A percentile compares a stretch with the other conserved stretches of the same genome.
These are phyloP conservation scores for Oeneis ivallda DNA, from an alignment of 2,888 invertebrate species.

Conservation along the genomic window DNA sequence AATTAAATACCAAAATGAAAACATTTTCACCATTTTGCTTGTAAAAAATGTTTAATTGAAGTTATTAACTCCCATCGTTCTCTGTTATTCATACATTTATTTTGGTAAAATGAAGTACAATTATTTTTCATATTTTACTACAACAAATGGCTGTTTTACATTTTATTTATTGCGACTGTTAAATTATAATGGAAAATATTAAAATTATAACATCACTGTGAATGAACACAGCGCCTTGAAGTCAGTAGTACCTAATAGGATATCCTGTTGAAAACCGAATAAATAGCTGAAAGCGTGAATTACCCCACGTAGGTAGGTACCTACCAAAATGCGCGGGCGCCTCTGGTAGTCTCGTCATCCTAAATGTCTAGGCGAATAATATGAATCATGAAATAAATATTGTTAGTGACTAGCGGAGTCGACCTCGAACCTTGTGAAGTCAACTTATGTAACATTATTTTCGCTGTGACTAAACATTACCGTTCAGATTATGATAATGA, in stretches of 20 bases:
- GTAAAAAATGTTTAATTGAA: too few relatives aligned
- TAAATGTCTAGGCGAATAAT: conserved; percentile 39
- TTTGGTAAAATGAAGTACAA: too few relatives aligned
- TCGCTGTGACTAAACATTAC: conserved; percentile 48
- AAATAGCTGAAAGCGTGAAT: conserved; percentile 9
- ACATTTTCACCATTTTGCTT: too few relatives aligned
- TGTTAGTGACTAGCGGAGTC: conserved; percentile 40
- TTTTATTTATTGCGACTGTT: too few relatives aligned
- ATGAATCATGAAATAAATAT: conserved; percentile 58
- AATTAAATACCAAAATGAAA: too few relatives aligned
- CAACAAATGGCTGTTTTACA: too few relatives aligned
- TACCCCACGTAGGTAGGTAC: conserved; percentile 3
- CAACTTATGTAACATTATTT: conserved; percentile 49
- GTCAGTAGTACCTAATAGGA: not conserved
- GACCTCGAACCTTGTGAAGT: conserved; percentile 52
- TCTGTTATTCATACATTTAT: too few relatives aligned
- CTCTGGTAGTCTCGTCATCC: conserved; percentile 31
- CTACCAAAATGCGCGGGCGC: conserved; percentile 33
- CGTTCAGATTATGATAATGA: conserved; percentile 50
- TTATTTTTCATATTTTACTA: too few relatives aligned
- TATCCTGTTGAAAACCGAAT: conserved; percentile 6
- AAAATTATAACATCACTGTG: too few relatives aligned
- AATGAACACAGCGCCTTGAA: too few relatives aligned
- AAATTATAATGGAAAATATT: too few relatives aligned
- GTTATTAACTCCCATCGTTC: too few relatives aligned